Conservation (phyloP, 2,113 vertebrate genomes). For the Callionymus lyra region DNA sequence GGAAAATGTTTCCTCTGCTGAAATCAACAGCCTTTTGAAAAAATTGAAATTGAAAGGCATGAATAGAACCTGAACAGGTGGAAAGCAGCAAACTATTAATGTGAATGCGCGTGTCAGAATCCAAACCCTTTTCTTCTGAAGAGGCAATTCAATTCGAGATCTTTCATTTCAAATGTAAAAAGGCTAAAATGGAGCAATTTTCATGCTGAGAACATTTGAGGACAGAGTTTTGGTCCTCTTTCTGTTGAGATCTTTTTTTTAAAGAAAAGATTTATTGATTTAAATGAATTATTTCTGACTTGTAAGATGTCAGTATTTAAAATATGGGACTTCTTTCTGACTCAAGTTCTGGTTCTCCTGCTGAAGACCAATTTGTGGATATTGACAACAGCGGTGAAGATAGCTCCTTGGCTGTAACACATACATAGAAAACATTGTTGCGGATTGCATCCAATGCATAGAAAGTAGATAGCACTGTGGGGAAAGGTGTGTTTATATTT, state of each 20-base stretch:
- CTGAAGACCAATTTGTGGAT: conserved; percentile 10
- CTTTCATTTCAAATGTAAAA: conserved; percentile 38
- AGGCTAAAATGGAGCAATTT: conserved; percentile 41
- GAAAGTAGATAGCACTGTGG: conserved; percentile 29
- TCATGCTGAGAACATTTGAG: conserved; percentile 7
- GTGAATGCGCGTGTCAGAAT: conserved; percentile 47
- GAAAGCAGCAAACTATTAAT: conserved; percentile 31
- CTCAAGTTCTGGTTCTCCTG: conserved; percentile 12
- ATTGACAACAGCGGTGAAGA: conserved; percentile 28
- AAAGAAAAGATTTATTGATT: no score
- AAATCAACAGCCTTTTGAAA: conserved; percentile 52
- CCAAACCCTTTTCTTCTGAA: conserved; percentile 23
- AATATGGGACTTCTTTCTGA: conserved; percentile 1
- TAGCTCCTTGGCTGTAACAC: conserved; percentile 36
- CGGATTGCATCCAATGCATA: conserved; percentile 41
- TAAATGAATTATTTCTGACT: no score
- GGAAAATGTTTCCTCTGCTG: conserved; percentile 17
- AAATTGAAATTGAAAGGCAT: conserved; percentile 36
- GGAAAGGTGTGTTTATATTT: conserved; percentile 21
- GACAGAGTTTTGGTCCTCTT: no score
- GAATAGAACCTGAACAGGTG: conserved; percentile 29
- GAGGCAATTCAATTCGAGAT: conserved; percentile 34
- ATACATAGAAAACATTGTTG: conserved; percentile 41
- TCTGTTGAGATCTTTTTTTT: no score
- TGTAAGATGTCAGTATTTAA: no score